A percentile compares a stretch with the other conserved stretches of the same genome.
Evolutionary conservation across 2,113 vertebrate genomes (phyloP).

Genomic region (Mus pahari): DNA sequence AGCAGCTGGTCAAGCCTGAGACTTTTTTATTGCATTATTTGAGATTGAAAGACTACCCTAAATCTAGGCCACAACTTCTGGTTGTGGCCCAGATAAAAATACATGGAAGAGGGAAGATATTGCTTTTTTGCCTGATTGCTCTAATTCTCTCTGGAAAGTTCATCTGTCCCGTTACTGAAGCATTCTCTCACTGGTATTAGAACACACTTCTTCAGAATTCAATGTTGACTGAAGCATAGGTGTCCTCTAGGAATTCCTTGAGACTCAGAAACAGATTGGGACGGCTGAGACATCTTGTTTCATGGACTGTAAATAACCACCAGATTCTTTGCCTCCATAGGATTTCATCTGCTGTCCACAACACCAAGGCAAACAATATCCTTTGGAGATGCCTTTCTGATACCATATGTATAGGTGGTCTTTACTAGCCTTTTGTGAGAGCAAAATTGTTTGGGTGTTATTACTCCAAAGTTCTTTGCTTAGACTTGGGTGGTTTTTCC

Average conservation of each 20-base stretch:
- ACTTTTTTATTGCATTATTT: neutral
- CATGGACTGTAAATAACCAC: neutral
- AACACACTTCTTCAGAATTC: neutral
- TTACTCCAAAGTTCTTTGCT: neutral
- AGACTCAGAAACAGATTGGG: neutral
- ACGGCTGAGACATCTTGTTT: neutral
- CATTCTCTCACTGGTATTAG: neutral
- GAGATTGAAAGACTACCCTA: neutral
- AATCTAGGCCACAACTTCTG: neutral
- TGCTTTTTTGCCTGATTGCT: neutral
- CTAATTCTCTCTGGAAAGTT: neutral
- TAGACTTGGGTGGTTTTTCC: neutral
- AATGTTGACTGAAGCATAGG: neutral
- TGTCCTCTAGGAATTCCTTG: neutral
- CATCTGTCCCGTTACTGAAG: neutral
- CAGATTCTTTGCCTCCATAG: neutral
- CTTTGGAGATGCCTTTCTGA: neutral
- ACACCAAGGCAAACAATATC: neutral
- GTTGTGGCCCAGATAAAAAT: neutral
- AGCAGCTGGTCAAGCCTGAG: neutral
- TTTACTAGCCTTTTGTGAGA: neutral
- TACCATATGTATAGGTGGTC: neutral
- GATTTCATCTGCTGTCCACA: neutral
- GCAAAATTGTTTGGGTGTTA: neutral
- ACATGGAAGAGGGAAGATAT: neutral